Base-by-base conservation (phyloP, 2,113 vertebrate genomes). In the Noctilio leporinus region DNA sequence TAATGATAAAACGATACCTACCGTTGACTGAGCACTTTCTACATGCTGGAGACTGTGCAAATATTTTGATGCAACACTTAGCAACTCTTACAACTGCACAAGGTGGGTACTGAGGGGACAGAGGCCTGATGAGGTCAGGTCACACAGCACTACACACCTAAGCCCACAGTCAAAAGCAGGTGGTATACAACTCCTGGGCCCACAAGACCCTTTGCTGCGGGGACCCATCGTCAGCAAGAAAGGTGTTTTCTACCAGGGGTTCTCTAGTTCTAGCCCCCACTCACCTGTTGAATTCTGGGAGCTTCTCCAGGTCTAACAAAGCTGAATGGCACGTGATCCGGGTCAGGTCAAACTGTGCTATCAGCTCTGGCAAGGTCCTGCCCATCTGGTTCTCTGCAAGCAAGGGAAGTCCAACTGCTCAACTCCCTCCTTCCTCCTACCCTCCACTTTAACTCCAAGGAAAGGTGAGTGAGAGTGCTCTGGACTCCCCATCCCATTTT, bases 261-360 rank as follows among this genome's bases (percentile, higher is more conserved):
- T 8, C 20, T 20, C 72, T 19, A 24, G 35, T 9, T n/a, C n/a
- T n/a, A n/a, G n/a, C 38, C 43, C 22, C 19, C 0, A 70, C 91
- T 83, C 33, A 99, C 99, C 99, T 99, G 98, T 99, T 99, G 97
- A 99, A 99, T 93, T 99, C 99, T 0, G 99, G 98, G 3, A 99
- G 98, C 17, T 98, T 99, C 30, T 99, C 99, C 73, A 99, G 98
- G 94, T 99, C 99, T 96, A 99, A 97, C 38, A 99, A 97, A 43
- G 99, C 99, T 10, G 99, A 99, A 92, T 99, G 99, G 53, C 99
- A 99, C 33, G 98, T 99, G 75, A 99, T 98, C 94, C 98, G 99
- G 82, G 97, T 98, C 24, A 99, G 91, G 76, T 99, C 99, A 91
- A 99, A 99, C 96, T 99, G 99, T 0, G 96, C 65, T 47, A 99